phyloP scores from a whole-genome alignment of 1,140 invertebrate species.

The Carposina sasakii region DNA sequence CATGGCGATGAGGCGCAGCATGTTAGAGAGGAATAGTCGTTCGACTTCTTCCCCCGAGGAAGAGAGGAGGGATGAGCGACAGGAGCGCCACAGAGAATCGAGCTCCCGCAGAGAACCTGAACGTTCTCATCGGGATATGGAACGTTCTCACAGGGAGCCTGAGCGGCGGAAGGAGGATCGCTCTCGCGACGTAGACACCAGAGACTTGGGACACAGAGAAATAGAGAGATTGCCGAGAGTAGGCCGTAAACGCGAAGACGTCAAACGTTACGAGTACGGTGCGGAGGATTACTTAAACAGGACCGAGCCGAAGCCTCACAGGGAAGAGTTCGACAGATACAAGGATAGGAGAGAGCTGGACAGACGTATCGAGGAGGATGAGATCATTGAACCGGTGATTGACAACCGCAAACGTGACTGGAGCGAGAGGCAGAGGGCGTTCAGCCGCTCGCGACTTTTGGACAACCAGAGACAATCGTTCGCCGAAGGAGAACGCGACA shows the following conservation, averaged over 20 bases:
- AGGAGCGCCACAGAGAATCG: slow-evolving; percentile 53
- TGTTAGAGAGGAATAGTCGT: slow-evolving; percentile 66
- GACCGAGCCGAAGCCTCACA: slow-evolving; percentile 51
- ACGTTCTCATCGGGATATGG: slow-evolving; percentile 54
- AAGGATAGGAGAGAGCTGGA: slow-evolving; percentile 54
- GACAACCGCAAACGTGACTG: slow-evolving; percentile 59
- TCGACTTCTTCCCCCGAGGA: slow-evolving; percentile 69
- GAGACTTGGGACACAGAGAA: slow-evolving; percentile 46
- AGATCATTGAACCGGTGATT: slow-evolving; percentile 64
- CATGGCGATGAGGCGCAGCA: slow-evolving; percentile 65
- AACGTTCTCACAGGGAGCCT: slow-evolving; percentile 55
- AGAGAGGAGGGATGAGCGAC: slow-evolving; percentile 62
- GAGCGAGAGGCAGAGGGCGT: slow-evolving; percentile 58
- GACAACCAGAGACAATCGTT: slow-evolving; percentile 61
- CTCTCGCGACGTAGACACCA: slow-evolving; percentile 35
- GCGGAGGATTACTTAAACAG: slow-evolving; percentile 59
- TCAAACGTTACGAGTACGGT: slow-evolving; percentile 56
- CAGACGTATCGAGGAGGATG: slow-evolving; percentile 62
- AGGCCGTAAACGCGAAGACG: slow-evolving; percentile 54
- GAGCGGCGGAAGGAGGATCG: slow-evolving; percentile 57
- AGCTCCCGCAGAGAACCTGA: slow-evolving; percentile 57
- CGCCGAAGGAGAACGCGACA: slow-evolving; percentile 56
- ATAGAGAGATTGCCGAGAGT: slow-evolving; percentile 62
- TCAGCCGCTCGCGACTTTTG: slow-evolving; percentile 59
- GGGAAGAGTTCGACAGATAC: slow-evolving; percentile 54